Conservation (phyloP, 2,797 vertebrate species). For the Adrianichthys oophorus region DNA sequence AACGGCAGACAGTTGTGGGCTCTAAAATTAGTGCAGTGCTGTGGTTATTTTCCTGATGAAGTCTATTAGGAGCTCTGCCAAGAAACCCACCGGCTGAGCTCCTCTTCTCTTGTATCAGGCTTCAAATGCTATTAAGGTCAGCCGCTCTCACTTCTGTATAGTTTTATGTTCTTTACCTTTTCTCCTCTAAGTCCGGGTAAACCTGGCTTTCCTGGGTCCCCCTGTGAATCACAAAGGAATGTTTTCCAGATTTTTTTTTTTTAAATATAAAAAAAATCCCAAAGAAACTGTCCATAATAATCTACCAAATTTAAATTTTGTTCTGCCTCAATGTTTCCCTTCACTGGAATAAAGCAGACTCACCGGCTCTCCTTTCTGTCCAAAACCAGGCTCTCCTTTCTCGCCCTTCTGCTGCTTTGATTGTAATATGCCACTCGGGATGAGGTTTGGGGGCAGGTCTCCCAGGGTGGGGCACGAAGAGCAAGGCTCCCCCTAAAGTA, state of each 20-base stretch:
- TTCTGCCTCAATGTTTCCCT: conserved; percentile 1
- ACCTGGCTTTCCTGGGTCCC: conserved; percentile 75
- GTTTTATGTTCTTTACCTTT: conserved; percentile 77
- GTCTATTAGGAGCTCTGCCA: conserved; percentile 46
- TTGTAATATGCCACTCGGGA: conserved; percentile 19
- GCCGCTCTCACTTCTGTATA: conserved; percentile 16
- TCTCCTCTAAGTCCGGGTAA: conserved; percentile 81
- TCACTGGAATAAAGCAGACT: conserved; percentile 46
- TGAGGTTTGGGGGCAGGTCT: conserved; percentile 41
- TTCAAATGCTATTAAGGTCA: conserved; percentile 45
- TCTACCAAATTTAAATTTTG: not conserved
- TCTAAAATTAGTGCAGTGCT: conserved; percentile 50
- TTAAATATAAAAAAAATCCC: conserved; percentile 21
- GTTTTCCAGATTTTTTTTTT: too few species aligned
- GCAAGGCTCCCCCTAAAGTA: conserved; percentile 86
- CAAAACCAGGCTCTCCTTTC: conserved; percentile 47
- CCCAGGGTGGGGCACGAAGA: conserved; percentile 71
- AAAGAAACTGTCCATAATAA: conserved; percentile 9
- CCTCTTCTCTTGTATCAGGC: conserved; percentile 26
- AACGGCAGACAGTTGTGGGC: conserved; percentile 38
- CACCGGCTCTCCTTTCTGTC: conserved; percentile 79
- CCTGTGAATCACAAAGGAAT: conserved; percentile 45
- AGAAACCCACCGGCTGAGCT: conserved; percentile 35
- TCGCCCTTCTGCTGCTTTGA: conserved; percentile 56
- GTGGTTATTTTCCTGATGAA: conserved; percentile 52